Evolutionary conservation across 1,140 invertebrate species (phyloP).

Genomic region (Leptopilina boulardi): DNA sequence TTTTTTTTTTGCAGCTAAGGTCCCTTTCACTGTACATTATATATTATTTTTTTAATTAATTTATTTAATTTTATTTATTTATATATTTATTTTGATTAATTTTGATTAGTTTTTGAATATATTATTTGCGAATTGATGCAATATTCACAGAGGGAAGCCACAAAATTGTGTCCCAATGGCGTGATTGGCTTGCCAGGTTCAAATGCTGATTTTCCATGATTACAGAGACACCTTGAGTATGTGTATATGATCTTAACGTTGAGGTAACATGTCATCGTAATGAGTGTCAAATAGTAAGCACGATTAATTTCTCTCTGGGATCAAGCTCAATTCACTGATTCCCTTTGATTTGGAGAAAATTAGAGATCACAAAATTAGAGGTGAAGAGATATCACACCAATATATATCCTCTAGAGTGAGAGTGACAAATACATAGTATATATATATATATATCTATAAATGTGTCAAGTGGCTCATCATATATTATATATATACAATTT

Average conservation of each 20-base stretch:
- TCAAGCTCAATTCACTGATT: constrained; percentile 1
- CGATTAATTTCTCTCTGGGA: not conserved
- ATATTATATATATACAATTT: too few species aligned
- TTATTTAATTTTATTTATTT: too few species aligned
- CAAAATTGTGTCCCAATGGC: not conserved
- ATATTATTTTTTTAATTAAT: too few species aligned
- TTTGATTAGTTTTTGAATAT: too few species aligned
- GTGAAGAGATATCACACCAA: too few species aligned
- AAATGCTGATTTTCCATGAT: constrained; percentile 13
- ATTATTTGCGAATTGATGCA: too few species aligned
- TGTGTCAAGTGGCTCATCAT: too few species aligned
- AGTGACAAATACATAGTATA: not conserved
- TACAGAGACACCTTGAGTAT: not conserved
- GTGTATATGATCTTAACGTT: constrained; percentile 4
- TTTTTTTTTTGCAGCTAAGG: too few species aligned
- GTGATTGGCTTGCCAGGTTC: not conserved
- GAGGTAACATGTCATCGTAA: not conserved
- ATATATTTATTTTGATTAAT: too few species aligned
- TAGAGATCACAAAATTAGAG: not conserved
- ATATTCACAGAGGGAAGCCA: not conserved
- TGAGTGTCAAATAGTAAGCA: not conserved
- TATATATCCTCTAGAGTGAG: not conserved
- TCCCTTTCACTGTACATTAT: too few species aligned
- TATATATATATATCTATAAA: not conserved
- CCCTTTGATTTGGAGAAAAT: not conserved